Base-by-base conservation (phyloP, 2,888 invertebrate species). In the Galerucella calmariensis region DNA sequence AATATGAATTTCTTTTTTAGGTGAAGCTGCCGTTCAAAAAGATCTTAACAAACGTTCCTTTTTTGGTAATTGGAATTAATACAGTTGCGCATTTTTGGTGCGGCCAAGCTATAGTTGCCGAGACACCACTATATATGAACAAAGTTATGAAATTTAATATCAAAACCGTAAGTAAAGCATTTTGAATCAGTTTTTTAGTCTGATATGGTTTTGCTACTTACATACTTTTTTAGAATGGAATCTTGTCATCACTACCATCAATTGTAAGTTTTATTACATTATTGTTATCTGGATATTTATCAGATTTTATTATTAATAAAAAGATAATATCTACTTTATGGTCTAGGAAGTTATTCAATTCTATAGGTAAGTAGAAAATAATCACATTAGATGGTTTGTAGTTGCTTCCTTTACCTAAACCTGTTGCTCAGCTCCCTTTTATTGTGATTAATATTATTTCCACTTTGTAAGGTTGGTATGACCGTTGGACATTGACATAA, bases 21-120 rank as follows among this genome's bases (percentile, higher is more conserved):
- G 35, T 16, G 8, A 20, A 44, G 11, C 94, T 93, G 0, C 96
- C 96, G 0, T 96, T 95, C 95, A 87, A 87, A 69, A 88, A 91
- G 6, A 94, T 97, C 75, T 87, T 93, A 62, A 94, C 92, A 0
- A 95, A 95, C 0, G 82, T 92, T 35, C 94, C 95, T 0, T 93
- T 96, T 84, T 92, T 93, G 91, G 92, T 94, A 0, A 88, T 95
- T 4, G 85, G 94, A 12, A 72, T 79, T 6, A 78, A 79, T 1
- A 75, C 78, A 53, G 69, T 75, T 41, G 80, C 80, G 9, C 79
- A 79, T 51, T 77, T 79, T 67, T 82, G 80, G 80, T 80, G 80
- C 35, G 77, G 76, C 51, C 72, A 78, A 6, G 75, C 75, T 27
- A 41, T 81, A 16, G 35, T 79, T 1, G 73, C 80, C 14, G 79